A percentile compares a stretch with the other conserved stretches of the same genome.
Evolutionary conservation across 2,113 vertebrate species (phyloP).

Genomic region (Symphodus melops): DNA sequence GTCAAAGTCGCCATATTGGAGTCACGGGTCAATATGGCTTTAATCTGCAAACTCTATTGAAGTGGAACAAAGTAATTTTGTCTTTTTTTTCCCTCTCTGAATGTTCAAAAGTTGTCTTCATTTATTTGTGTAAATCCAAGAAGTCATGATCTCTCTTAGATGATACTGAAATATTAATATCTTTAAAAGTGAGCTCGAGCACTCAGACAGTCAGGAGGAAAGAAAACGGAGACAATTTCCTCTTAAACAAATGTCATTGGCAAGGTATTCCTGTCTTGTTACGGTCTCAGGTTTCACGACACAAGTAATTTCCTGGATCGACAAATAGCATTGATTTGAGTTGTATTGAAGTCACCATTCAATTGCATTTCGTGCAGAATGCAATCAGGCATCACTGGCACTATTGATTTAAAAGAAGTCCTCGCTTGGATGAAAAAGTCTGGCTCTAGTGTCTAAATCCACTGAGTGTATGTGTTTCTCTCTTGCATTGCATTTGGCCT

Average conservation of each 20-base stretch:
- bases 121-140: conserved; percentile 17
- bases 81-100: conserved; percentile 1
- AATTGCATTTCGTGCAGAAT: conserved; percentile 77
- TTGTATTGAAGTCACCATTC: conserved; percentile 80
- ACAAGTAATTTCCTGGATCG: conserved; percentile 83
- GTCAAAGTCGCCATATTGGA: conserved; percentile 54
- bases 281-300: conserved; percentile 73
- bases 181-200: conserved; percentile 18
- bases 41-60: conserved; percentile 34
- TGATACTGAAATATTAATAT: conserved; percentile 3
- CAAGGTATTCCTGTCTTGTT: conserved; percentile 73
- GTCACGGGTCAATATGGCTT: conserved; percentile 45
- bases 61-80: conserved; percentile 23
- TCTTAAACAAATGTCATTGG: conserved; percentile 71
- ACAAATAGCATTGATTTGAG: conserved; percentile 80
- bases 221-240: conserved; percentile 58
- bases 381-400: conserved; percentile 78
- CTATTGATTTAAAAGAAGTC: conserved; percentile 76
- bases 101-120: conserved; percentile 19
- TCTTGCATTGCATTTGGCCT: conserved; percentile 7
- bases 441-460: conserved; percentile 45
- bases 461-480: conserved; percentile 19
- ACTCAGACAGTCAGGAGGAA: conserved; percentile 12
- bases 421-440: conserved; percentile 50
- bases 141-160: conserved; percentile 1